Evolutionary conservation across 64 coral and sea anemone species (phyloP).

Genomic region (Catalaphyllia jardinei): DNA sequence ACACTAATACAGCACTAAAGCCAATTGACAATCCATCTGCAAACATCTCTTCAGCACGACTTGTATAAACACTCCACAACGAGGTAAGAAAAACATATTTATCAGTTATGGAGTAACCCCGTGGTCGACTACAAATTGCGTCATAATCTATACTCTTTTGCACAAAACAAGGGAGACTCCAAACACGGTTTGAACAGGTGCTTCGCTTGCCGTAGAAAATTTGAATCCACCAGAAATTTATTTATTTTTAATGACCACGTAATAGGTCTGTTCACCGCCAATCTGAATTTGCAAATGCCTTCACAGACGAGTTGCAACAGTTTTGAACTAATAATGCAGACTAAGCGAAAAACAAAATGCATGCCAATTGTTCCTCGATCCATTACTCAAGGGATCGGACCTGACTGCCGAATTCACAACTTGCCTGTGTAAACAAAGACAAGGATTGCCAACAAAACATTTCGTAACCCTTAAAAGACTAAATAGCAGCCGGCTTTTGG

Average conservation of each 20-base stretch:
- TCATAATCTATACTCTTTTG: not conserved
- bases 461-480: not conserved
- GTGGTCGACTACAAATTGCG: slow-evolving; percentile 6
- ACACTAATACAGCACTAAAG: not conserved
- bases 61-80: slow-evolving; percentile 16
- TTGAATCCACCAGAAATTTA: slow-evolving; percentile 12
- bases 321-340: not conserved
- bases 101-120: not conserved
- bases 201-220: slow-evolving; percentile 3
- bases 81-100: not conserved
- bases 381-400: not conserved
- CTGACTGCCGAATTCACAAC: not conserved
- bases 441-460: not conserved
- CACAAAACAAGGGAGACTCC: not conserved
- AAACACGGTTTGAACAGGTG: not conserved
- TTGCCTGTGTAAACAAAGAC: slow-evolving; percentile 17
- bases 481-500: not conserved
- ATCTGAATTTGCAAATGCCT: slow-evolving; percentile 16
- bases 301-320: not conserved
- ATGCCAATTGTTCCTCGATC: too few relatives aligned
- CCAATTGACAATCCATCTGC: not conserved
- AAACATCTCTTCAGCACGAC: slow-evolving; percentile 26
- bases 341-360: not conserved
- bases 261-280: not conserved
- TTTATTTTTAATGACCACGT: slow-evolving; percentile 38